These are phyloP conservation scores for Prionchulus punctatus DNA, from an alignment of 2,888 invertebrate species.

Conservation along the genomic window DNA sequence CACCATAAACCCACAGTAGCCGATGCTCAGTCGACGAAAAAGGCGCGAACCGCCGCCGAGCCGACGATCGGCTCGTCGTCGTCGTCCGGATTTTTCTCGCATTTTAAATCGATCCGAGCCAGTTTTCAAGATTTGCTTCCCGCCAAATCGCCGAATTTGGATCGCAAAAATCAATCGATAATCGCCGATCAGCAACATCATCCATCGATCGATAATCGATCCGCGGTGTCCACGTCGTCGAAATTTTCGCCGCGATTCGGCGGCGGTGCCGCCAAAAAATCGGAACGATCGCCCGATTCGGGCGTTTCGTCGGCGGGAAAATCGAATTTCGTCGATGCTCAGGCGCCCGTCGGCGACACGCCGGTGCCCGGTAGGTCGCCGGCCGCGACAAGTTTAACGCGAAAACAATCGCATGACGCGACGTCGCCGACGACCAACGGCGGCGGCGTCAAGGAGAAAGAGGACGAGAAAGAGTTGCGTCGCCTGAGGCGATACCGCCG, in stretches of 20 bases:
- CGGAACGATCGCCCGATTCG: constrained; percentile 1
- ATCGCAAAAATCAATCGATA: neutral
- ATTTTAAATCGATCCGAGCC: constrained; percentile 8
- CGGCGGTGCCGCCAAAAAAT: neutral
- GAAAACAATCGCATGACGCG: too few relatives aligned
- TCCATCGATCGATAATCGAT: neutral
- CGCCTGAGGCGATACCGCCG: constrained; percentile 7
- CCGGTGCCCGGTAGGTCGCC: too few relatives aligned
- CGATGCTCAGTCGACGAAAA: neutral
- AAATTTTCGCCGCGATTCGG: neutral
- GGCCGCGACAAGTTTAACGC: too few relatives aligned
- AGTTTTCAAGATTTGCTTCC: constrained; percentile 11
- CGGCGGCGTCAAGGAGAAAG: neutral
- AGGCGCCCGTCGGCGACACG: too few relatives aligned
- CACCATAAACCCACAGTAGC: neutral
- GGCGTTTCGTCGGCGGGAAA: neutral
- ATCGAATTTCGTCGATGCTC: too few relatives aligned
- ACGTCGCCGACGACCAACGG: neutral
- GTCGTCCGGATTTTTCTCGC: constrained; percentile 7
- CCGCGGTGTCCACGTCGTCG: neutral
- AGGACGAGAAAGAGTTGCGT: constrained; percentile 7
- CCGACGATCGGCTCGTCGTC: neutral
- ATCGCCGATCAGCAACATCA: neutral
- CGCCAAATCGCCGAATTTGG: neutral
- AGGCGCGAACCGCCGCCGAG: neutral